Evolutionary conservation across 2,113 vertebrate genomes (phyloP).

Genomic region (Procavia capensis): DNA sequence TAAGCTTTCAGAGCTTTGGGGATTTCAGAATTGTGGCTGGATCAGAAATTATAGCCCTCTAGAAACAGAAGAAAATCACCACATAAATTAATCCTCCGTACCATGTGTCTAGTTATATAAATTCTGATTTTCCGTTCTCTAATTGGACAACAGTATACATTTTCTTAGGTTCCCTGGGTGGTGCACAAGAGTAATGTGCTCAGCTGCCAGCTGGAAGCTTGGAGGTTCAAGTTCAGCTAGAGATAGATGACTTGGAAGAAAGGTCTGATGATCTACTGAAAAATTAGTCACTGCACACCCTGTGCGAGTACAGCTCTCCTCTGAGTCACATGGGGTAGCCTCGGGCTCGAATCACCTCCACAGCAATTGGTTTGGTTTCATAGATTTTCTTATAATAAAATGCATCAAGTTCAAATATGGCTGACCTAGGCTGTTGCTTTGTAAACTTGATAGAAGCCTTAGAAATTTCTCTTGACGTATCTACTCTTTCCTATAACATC

Average conservation of each 20-base stretch:
- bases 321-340: not conserved
- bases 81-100: not conserved
- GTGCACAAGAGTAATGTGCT: not conserved
- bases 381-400: constrained; percentile 2
- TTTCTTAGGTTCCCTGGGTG: not conserved
- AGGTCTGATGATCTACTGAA: not conserved
- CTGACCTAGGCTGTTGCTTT: not conserved
- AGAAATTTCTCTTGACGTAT: not conserved
- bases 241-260: not conserved
- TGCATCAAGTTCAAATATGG: not conserved
- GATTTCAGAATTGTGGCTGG: not conserved
- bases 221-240: not conserved
- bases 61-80: not conserved
- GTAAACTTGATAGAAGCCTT: not conserved
- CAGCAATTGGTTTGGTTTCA: not conserved
- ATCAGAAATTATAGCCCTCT: not conserved
- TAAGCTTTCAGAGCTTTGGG: not conserved
- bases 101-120: not conserved
- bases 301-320: not conserved
- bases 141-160: not conserved
- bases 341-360: not conserved
- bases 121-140: constrained; percentile 19
- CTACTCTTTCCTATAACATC: not conserved
- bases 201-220: not conserved
- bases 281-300: not conserved